Base-by-base conservation (phyloP, 2,888 invertebrate genomes). In the Scrobipalpa costella region DNA sequence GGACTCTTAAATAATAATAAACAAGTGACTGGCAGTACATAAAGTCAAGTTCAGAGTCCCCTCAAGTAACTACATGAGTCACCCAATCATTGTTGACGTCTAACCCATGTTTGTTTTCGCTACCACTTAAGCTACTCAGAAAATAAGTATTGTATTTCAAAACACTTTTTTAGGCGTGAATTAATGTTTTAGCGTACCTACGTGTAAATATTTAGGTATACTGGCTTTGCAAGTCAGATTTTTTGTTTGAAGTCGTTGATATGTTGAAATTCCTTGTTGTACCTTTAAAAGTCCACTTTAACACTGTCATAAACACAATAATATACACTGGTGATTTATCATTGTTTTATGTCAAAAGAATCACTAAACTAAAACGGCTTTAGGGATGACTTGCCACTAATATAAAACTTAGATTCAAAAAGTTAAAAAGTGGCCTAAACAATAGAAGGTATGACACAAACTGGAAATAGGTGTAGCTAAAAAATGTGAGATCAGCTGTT, bases 401-500 rank as follows among this genome's bases (percentile, higher is more conserved):
- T 27, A 27, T 27, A 27, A 27, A 27, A 27, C 5, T 27, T 27
- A 27, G n/a, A n/a, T n/a, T n/a, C n/a, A n/a, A n/a, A n/a, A n/a
- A n/a, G 5, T 27, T 5, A 27, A 44, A 11, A 40, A 1, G 15
- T 44, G 5, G 7, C 44, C 44, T 44, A n/a, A 11, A 36, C 36
- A 36, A 38, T 57, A 9, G 36, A 17, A 38, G 57, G 34, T 36
- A 19, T 17, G 33, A 2, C 52, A 21, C 64, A 68, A 33, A 50
- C 49, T 65, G 21, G 67, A 33, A 50, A 38, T 65, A 36, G 34
- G 34, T 50, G 52, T 59, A 34, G n/a, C 58, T 36, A 57, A 63
- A 68, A 74, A 78, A 68, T 77, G 76, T 76, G 69, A 82, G 86
- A 85, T 85, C 81, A 78, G 73, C 68, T 69, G 77, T 85, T 89